A percentile compares a stretch with the other conserved stretches of the same genome.
These are phyloP conservation scores for Lomographa bimaculata DNA, from an alignment of 2,888 invertebrate genomes.

Conservation along the genomic window DNA sequence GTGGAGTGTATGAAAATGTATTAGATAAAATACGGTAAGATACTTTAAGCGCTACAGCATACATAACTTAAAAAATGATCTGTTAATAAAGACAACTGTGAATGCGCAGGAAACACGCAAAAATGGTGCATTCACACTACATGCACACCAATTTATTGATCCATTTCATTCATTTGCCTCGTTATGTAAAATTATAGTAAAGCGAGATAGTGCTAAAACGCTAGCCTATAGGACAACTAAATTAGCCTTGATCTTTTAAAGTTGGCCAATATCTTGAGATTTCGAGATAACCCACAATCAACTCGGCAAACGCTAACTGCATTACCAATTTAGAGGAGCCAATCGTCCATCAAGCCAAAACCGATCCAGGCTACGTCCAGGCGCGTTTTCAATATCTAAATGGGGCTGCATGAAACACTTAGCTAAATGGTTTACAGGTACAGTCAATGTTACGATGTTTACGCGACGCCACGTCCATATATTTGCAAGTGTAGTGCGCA, in stretches of 20 bases:
- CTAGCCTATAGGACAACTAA: no score
- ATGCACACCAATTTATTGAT: no score
- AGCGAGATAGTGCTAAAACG: no score
- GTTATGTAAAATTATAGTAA: no score
- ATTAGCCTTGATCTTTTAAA: no score
- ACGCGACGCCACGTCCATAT: constrained; percentile 34
- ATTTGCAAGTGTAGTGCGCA: constrained; percentile 24
- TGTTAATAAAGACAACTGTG: no score
- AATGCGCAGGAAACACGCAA: no score
- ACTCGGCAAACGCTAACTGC: constrained; percentile 4
- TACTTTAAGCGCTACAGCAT: no score
- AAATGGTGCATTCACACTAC: no score
- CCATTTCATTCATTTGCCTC: no score
- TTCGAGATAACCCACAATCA: neutral
- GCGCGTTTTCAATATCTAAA: constrained; percentile 69
- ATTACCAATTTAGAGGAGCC: constrained; percentile 9
- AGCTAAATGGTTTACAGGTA: constrained; percentile 64
- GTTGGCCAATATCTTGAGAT: no score
- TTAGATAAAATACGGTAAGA: constrained; percentile 12
- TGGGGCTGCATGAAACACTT: constrained; percentile 69
- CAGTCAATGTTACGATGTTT: constrained; percentile 41
- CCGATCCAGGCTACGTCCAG: constrained; percentile 42
- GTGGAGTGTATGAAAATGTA: constrained; percentile 18
- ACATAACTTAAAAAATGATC: no score
- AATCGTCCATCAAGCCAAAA: constrained; percentile 19